These are phyloP conservation scores for Nyctalus aviator DNA, from an alignment of 2,797 vertebrate species.

Conservation along the genomic window DNA sequence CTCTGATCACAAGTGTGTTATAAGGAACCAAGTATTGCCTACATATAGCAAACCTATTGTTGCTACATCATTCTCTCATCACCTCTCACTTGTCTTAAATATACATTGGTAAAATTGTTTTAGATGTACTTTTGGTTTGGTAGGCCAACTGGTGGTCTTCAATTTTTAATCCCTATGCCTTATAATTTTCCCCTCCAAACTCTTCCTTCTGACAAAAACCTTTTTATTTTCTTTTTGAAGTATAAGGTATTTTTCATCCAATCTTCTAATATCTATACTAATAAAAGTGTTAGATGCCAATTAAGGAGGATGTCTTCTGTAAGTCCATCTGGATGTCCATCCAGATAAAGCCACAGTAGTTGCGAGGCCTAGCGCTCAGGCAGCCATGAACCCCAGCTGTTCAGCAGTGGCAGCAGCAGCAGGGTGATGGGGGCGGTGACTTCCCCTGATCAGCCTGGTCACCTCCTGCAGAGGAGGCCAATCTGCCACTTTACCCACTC, in stretches of 20 bases:
- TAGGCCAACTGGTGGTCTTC: neutral
- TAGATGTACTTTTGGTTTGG: neutral
- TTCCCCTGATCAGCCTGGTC: too few relatives aligned
- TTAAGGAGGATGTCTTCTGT: too few relatives aligned
- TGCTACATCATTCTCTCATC: neutral
- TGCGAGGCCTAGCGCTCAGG: too few relatives aligned
- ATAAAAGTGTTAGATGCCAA: too few relatives aligned
- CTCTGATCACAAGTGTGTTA: neutral
- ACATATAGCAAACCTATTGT: neutral
- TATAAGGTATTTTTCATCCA: neutral
- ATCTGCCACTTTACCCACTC: too few relatives aligned
- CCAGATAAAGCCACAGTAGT: too few relatives aligned
- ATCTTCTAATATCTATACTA: neutral
- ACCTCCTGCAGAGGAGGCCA: too few relatives aligned
- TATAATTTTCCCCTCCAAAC: neutral
- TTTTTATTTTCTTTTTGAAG: slow-evolving; percentile 13
- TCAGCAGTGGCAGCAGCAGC: too few relatives aligned
- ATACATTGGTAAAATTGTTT: neutral
- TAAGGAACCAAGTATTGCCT: neutral
- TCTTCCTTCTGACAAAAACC: neutral
- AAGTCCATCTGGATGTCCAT: too few relatives aligned
- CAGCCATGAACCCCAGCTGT: too few relatives aligned
- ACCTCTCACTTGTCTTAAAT: neutral
- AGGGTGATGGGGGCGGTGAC: too few relatives aligned
- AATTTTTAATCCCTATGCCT: neutral